These are phyloP conservation scores for Baronia brevicornis DNA, from an alignment of 2,888 invertebrate species.

Conservation along the genomic window DNA sequence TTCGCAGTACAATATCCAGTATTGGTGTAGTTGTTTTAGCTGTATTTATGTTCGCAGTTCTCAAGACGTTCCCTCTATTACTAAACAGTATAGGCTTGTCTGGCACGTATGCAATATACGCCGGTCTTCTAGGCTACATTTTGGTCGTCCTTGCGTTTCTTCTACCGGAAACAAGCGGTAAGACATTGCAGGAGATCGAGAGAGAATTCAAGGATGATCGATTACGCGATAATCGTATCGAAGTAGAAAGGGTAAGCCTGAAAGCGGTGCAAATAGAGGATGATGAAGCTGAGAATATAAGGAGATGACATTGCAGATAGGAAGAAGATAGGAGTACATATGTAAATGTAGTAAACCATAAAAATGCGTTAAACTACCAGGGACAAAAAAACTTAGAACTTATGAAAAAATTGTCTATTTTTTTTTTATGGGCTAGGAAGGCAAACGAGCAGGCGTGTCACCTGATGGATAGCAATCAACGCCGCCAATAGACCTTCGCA, in stretches of 20 bases:
- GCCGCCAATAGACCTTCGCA: no score
- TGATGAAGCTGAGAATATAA: no score
- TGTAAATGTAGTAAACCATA: no score
- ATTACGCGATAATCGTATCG: background rate
- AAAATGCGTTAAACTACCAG: no score
- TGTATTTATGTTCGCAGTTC: conserved; percentile 38
- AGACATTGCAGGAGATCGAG: conserved; percentile 52
- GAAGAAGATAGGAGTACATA: no score
- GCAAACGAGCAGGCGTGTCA: no score
- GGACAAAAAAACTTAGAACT: no score
- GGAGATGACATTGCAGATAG: no score
- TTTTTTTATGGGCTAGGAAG: no score
- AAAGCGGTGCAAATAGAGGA: conserved; percentile 1
- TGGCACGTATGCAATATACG: conserved; percentile 44
- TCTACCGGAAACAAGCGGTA: conserved; percentile 51
- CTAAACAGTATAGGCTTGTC: conserved; percentile 37
- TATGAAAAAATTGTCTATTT: no score
- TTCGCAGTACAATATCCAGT: conserved; percentile 72
- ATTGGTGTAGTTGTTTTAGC: conserved; percentile 47
- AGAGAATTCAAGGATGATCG: conserved; percentile 46
- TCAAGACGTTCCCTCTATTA: conserved; percentile 44
- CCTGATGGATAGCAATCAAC: no score
- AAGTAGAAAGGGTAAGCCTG: conserved; percentile 3
- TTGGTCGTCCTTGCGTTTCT: conserved; percentile 37
- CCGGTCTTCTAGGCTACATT: conserved; percentile 38